A percentile compares a stretch with the other conserved stretches of the same genome.
Conservation (phyloP, 2,113 vertebrate genomes). For the Turnix velox region DNA sequence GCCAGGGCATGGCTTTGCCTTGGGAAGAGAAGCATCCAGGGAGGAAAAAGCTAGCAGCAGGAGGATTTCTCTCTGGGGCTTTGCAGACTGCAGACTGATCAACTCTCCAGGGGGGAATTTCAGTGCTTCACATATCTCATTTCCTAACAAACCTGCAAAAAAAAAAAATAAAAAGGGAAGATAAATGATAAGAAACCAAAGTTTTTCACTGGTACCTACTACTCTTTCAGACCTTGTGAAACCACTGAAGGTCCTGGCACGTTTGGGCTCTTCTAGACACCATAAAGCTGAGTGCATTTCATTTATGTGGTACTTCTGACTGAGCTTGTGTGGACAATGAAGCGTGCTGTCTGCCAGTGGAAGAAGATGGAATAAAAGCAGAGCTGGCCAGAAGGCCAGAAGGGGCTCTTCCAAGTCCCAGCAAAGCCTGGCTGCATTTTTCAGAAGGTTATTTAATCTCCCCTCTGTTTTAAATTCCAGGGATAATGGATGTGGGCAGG, state of each 20-base stretch:
- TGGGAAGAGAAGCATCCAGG: not conserved
- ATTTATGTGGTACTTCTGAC: slow-evolving; percentile 8
- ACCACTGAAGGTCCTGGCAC: not conserved
- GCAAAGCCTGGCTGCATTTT: not conserved
- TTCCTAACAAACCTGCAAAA: not conserved
- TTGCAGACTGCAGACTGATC: not conserved
- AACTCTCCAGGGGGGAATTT: not conserved
- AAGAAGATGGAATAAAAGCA: slow-evolving; percentile 42
- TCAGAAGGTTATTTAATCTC: not conserved
- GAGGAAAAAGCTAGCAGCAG: not conserved
- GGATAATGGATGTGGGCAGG: not conserved
- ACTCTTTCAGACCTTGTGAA: not conserved
- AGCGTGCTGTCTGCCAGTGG: not conserved
- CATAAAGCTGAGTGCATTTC: slow-evolving; percentile 37
- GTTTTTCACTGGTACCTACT: not conserved
- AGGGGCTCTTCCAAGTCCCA: slow-evolving; percentile 1
- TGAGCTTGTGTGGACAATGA: not conserved
- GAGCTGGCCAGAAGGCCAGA: not conserved
- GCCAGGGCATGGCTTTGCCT: not conserved
- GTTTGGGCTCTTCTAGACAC: not conserved
- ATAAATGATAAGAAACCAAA: not conserved
- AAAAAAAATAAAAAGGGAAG: not conserved
- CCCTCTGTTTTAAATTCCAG: not conserved
- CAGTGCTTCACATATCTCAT: not conserved
- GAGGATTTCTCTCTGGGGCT: not conserved